phyloP scores from a whole-genome alignment of 2,888 invertebrate genomes.

The Eupithecia centaureata region DNA sequence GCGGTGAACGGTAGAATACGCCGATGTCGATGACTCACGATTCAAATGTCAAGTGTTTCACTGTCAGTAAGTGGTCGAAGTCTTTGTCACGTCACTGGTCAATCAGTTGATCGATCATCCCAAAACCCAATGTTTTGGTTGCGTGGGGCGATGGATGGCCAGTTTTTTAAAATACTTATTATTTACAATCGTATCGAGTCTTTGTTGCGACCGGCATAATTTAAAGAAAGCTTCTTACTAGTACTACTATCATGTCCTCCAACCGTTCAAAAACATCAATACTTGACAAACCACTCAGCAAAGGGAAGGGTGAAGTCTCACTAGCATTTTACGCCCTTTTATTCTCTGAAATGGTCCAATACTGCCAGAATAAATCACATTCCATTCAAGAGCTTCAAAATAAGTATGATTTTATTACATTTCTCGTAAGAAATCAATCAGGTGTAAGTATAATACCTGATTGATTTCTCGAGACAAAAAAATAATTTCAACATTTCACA shows the following conservation, averaged over 20 bases:
- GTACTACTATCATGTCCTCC: conserved; percentile 70
- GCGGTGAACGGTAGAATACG: too few species aligned
- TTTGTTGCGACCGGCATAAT: not conserved
- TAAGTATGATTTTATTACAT: conserved; percentile 85
- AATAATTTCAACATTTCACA: not conserved
- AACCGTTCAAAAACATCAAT: conserved; percentile 89
- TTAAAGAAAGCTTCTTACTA: not conserved
- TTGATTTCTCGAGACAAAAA: too few species aligned
- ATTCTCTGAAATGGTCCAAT: conserved; percentile 99
- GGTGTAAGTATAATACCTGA: too few species aligned
- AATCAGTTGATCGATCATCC: too few species aligned
- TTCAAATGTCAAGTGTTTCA: too few species aligned
- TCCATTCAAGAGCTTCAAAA: conserved; percentile 97
- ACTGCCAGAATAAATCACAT: conserved; percentile 97
- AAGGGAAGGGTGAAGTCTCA: conserved; percentile 96
- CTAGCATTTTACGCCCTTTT: conserved; percentile 96
- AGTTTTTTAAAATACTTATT: too few species aligned
- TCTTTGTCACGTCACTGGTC: too few species aligned
- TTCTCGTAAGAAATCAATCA: not conserved
- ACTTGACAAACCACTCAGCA: conserved; percentile 94
- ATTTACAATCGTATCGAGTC: too few species aligned
- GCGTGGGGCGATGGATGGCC: too few species aligned
- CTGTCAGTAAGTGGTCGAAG: too few species aligned
- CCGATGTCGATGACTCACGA: too few species aligned
- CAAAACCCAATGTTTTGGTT: too few species aligned